phyloP scores from a whole-genome alignment of 1,140 invertebrate species.

The Drosophila varians region DNA sequence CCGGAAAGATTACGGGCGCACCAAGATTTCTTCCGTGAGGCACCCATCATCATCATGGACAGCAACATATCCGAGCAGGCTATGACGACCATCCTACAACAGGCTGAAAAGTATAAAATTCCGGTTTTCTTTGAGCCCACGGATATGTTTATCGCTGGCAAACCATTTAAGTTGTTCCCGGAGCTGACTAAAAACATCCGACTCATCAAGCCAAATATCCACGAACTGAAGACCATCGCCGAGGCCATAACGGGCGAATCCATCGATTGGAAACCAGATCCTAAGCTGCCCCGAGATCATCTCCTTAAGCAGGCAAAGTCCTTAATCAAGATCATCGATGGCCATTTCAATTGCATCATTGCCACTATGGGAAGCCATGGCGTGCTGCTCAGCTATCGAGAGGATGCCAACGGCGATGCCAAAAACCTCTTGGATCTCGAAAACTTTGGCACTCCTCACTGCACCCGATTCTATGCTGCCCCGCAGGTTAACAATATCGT shows the following conservation, averaged over 20 bases:
- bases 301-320: conserved; percentile 44
- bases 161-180: conserved; percentile 84
- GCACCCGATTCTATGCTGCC: conserved; percentile 84
- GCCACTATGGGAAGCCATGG: conserved; percentile 86
- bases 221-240: conserved; percentile 87
- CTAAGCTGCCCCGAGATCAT: conserved; percentile 14
- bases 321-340: conserved; percentile 59
- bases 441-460: conserved; percentile 10
- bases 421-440: conserved; percentile 26
- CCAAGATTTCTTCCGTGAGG: conserved; percentile 85
- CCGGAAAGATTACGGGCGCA: conserved; percentile 85
- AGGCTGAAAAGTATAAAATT: conserved; percentile 86
- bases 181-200: conserved; percentile 84
- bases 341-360: conserved; percentile 85
- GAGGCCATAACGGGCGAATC: conserved; percentile 39
- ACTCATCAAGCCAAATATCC: conserved; percentile 89
- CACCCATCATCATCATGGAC: conserved; percentile 91
- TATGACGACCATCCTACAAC: conserved; percentile 87
- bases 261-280: conserved; percentile 13
- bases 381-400: conserved; percentile 83
- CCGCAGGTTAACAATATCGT: conserved; percentile 83
- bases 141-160: conserved; percentile 86
- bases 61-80: conserved; percentile 89
- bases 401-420: conserved; percentile 41
- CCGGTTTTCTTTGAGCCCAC: conserved; percentile 91